phyloP scores from a whole-genome alignment of 2,113 vertebrate genomes.

The Dasyprocta punctata region DNA sequence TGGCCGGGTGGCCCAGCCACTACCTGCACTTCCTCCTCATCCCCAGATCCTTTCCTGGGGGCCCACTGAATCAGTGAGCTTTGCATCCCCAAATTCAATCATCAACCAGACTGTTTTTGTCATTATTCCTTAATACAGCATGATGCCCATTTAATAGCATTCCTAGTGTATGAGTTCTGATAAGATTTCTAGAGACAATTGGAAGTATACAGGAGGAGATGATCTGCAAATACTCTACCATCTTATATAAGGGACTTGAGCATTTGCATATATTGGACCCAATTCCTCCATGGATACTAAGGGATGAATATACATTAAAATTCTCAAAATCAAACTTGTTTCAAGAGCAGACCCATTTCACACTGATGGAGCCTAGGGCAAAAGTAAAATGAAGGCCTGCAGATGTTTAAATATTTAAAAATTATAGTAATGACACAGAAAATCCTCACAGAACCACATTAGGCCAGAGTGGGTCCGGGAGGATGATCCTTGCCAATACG shows the following conservation, averaged over 20 bases:
- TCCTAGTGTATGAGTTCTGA: neutral
- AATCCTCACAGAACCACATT: neutral
- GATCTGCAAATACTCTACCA: neutral
- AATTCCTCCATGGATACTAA: neutral
- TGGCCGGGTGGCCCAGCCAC: neutral
- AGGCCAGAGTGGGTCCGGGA: neutral
- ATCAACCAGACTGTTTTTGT: neutral
- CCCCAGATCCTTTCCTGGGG: neutral
- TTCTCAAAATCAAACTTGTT: conserved; percentile 11
- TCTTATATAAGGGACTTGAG: neutral
- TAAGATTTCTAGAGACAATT: neutral
- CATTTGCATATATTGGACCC: neutral
- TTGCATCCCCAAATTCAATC: neutral
- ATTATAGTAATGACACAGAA: conserved; percentile 11
- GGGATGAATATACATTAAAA: neutral
- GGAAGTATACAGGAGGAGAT: neutral
- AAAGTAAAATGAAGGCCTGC: neutral
- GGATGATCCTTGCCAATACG: neutral
- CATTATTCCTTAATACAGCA: neutral
- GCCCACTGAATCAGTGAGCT: neutral
- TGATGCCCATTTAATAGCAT: neutral
- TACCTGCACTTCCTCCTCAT: neutral
- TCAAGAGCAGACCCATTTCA: neutral
- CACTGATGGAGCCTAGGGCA: neutral
- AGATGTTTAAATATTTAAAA: conserved; percentile 10